Conservation (phyloP, 2,113 vertebrate species). For the Mungos mungo region DNA sequence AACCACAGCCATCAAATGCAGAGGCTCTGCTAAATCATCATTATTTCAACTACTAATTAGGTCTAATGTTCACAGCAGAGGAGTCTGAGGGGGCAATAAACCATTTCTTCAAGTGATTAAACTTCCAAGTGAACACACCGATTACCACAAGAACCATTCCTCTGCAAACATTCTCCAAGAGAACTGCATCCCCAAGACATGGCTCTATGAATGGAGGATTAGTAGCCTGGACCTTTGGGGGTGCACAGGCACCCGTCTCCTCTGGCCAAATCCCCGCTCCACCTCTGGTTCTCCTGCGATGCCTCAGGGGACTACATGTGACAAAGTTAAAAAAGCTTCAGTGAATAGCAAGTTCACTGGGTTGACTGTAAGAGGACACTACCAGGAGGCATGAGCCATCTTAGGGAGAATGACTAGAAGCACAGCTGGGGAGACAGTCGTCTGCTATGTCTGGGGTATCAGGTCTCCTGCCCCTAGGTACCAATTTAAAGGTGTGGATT, state of each 20-base stretch:
- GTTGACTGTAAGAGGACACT: neutral
- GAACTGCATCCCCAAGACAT: slow-evolving; percentile 56
- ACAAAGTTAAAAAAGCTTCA: neutral
- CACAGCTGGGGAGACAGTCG: neutral
- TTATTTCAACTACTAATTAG: slow-evolving; percentile 85
- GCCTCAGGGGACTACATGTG: neutral
- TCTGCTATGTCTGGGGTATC: neutral
- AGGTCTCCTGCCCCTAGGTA: neutral
- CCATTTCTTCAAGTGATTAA: slow-evolving; percentile 82
- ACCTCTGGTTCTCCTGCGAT: neutral
- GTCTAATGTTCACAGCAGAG: slow-evolving; percentile 78
- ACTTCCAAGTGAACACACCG: slow-evolving; percentile 75
- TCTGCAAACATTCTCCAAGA: slow-evolving; percentile 48
- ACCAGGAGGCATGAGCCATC: neutral
- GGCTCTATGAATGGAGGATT: slow-evolving; percentile 21
- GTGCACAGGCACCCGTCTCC: neutral
- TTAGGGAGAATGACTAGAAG: neutral
- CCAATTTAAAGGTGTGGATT: neutral
- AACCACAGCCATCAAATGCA: slow-evolving; percentile 81
- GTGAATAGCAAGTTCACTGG: neutral
- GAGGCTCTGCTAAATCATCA: slow-evolving; percentile 84
- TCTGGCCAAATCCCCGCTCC: neutral
- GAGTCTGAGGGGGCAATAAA: slow-evolving; percentile 83
- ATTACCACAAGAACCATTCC: slow-evolving; percentile 79
- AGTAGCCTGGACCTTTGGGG: slow-evolving; percentile 24